These are phyloP conservation scores for Mustela nigripes DNA, from an alignment of 2,113 vertebrate genomes.

Conservation along the genomic window DNA sequence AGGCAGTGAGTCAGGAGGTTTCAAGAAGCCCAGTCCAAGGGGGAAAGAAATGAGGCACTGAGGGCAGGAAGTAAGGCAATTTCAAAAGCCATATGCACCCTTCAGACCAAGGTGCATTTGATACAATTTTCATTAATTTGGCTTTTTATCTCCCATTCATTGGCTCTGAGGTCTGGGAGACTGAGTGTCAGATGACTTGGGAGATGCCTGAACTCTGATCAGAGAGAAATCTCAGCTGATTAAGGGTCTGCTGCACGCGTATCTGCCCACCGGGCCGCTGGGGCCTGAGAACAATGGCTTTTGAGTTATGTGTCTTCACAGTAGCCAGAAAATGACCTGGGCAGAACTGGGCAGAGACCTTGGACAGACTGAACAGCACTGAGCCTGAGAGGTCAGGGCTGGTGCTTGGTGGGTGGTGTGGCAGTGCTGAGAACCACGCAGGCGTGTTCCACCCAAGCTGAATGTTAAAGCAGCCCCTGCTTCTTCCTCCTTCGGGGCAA, in stretches of 20 bases:
- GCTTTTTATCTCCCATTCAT: slow-evolving; percentile 1
- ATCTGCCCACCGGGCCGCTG: background rate
- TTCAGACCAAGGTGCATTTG: background rate
- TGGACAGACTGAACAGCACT: background rate
- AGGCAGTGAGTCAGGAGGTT: slow-evolving; percentile 42
- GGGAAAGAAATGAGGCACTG: slow-evolving; percentile 49
- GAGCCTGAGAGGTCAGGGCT: background rate
- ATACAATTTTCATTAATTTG: background rate
- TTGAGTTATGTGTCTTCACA: background rate
- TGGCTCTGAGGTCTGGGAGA: background rate
- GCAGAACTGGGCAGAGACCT: background rate
- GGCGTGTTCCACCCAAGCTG: background rate
- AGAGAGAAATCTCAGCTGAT: slow-evolving; percentile 11
- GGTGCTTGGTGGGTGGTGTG: background rate
- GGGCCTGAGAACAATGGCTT: background rate
- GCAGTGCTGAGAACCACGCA: fast-evolving
- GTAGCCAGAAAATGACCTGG: background rate
- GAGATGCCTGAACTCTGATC: background rate
- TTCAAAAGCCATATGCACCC: slow-evolving; percentile 13
- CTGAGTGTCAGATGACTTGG: background rate
- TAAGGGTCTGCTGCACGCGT: background rate
- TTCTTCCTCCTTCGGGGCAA: background rate
- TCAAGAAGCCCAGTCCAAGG: slow-evolving; percentile 63
- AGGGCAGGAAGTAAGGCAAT: background rate
- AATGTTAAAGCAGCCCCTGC: background rate